phyloP scores from a whole-genome alignment of 2,888 invertebrate genomes.

The Atethmia centrago region DNA sequence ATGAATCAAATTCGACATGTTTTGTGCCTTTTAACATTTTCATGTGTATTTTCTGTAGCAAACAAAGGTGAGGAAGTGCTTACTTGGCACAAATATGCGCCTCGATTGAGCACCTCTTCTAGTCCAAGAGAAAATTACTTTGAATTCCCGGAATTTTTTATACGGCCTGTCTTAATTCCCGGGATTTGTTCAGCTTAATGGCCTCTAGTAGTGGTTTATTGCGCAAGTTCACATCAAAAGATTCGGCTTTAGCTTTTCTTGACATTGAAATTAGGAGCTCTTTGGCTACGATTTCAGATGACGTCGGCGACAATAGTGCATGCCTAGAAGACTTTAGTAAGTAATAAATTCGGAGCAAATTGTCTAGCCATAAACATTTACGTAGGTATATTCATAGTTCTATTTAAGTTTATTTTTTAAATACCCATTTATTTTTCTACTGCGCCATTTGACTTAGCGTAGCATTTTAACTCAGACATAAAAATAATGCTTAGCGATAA shows the following conservation, averaged over 20 bases:
- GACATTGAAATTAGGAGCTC: not conserved
- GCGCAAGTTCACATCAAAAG: not conserved
- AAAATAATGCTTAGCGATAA: not conserved
- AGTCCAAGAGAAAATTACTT: conserved; percentile 18
- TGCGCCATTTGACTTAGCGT: no score
- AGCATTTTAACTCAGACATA: not conserved
- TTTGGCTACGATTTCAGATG: not conserved
- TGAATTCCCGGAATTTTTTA: not conserved
- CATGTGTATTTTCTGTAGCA: conserved; percentile 11
- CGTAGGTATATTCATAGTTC: not conserved
- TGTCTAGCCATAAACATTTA: not conserved
- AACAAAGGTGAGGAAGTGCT: conserved; percentile 20
- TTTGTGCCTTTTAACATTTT: conserved; percentile 29
- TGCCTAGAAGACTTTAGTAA: not conserved
- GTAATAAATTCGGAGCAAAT: not conserved
- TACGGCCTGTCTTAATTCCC: not conserved
- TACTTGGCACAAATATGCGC: conserved; percentile 38
- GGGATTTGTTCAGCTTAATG: not conserved
- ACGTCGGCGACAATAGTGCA: not conserved
- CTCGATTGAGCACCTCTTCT: conserved; percentile 23
- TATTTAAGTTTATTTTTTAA: not conserved
- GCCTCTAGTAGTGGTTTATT: not conserved
- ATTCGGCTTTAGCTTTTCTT: not conserved
- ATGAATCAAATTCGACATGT: conserved; percentile 14
- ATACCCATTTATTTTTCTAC: not conserved